phyloP scores from a whole-genome alignment of 2,797 vertebrate genomes.

The Argya squamiceps region DNA sequence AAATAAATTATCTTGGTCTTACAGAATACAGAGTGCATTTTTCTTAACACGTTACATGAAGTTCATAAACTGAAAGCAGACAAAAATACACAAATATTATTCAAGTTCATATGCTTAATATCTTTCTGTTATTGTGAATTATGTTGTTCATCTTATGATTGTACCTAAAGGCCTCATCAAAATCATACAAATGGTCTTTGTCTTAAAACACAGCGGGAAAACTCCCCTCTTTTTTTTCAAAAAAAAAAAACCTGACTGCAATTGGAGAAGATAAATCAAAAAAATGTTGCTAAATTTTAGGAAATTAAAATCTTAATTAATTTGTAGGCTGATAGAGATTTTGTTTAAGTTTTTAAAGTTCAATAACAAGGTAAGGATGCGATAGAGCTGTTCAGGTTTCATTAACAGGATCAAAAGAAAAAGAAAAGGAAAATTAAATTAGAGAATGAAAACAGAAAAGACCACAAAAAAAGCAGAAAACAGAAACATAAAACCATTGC shows the following conservation, averaged over 20 bases:
- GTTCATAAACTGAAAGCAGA: not conserved
- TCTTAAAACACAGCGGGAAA: not conserved
- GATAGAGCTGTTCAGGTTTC: not conserved
- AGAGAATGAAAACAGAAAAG: not conserved
- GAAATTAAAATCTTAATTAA: not conserved
- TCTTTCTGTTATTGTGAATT: not conserved
- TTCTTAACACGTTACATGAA: not conserved
- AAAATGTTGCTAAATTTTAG: not conserved
- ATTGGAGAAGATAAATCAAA: not conserved
- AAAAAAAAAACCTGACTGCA: not conserved
- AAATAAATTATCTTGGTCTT: not conserved
- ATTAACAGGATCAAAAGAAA: not conserved
- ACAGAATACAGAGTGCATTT: not conserved
- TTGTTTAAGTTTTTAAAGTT: not conserved
- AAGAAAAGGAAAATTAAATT: not conserved
- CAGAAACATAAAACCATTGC: not conserved
- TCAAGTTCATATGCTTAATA: not conserved
- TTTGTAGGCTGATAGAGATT: not conserved
- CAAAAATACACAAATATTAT: not conserved
- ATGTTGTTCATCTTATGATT: not conserved
- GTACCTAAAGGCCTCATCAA: not conserved
- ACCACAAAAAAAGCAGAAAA: not conserved
- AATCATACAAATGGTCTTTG: not conserved
- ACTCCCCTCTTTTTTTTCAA: rapidly evolving
- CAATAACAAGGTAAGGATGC: not conserved